phyloP scores from a whole-genome alignment of 2,888 invertebrate species.

The Xestoiulus laeticollis region DNA sequence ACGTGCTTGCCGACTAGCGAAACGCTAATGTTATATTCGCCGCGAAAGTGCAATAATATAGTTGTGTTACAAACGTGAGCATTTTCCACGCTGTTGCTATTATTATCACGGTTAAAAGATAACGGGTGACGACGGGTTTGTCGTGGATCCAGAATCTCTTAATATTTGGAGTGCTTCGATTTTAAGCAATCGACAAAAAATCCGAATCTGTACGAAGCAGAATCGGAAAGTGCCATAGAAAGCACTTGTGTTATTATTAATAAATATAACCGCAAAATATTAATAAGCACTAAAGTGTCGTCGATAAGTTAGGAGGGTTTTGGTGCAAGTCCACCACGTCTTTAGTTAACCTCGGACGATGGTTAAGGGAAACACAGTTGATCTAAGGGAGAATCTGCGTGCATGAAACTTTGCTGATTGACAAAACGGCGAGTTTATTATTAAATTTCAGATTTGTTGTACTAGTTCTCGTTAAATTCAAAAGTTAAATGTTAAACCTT shows the following conservation, averaged over 20 bases:
- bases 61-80: background rate
- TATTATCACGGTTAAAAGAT: background rate
- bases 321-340: background rate
- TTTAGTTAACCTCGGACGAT: background rate
- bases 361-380: background rate
- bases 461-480: background rate
- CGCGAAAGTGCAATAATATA: conserved; percentile 16
- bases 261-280: background rate
- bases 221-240: background rate
- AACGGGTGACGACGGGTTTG: background rate
- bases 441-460: background rate
- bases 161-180: background rate
- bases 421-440: background rate
- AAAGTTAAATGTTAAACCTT: too few relatives aligned
- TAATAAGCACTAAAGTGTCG: background rate
- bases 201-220: background rate
- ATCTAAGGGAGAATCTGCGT: background rate
- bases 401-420: background rate
- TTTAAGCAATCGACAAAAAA: background rate
- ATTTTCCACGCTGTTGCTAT: background rate
- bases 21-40: background rate
- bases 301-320: background rate
- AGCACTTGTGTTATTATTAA: background rate
- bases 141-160: background rate
- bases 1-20: background rate